Conservation (phyloP, 1,140 invertebrate genomes). For the Eupristina koningsbergeri region DNA sequence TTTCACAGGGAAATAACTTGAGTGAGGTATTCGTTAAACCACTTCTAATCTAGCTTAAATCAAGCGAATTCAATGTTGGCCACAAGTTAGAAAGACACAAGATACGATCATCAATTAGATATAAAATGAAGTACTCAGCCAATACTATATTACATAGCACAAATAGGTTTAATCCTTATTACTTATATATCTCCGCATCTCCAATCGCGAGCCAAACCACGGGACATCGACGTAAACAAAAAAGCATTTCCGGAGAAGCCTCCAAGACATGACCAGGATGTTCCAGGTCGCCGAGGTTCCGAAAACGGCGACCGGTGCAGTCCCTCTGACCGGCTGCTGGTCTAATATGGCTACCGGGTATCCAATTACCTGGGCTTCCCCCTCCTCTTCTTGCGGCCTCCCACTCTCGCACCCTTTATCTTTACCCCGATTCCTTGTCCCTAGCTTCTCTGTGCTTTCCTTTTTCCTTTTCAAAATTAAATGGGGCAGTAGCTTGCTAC, state of each 20-base stretch:
- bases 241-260: neutral
- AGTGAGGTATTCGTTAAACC: neutral
- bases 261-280: neutral
- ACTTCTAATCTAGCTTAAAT: neutral
- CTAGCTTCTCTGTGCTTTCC: too few species aligned
- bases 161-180: neutral
- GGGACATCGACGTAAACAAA: neutral
- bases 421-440: neutral
- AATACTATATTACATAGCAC: neutral
- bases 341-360: constrained; percentile 71
- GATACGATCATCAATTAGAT: neutral
- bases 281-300: neutral
- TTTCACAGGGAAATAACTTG: neutral
- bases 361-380: constrained; percentile 69
- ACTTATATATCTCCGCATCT: neutral
- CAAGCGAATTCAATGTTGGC: neutral
- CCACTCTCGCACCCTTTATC: neutral
- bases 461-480: too few species aligned
- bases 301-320: neutral
- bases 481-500: too few species aligned
- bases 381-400: neutral
- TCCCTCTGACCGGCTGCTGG: constrained; percentile 44
- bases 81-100: neutral
- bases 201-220: neutral
- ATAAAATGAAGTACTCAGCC: neutral